A percentile compares a stretch with the other conserved stretches of the same genome.
Evolutionary conservation across 1,140 invertebrate genomes (phyloP).

Genomic region (Alviniconcha marisindica): DNA sequence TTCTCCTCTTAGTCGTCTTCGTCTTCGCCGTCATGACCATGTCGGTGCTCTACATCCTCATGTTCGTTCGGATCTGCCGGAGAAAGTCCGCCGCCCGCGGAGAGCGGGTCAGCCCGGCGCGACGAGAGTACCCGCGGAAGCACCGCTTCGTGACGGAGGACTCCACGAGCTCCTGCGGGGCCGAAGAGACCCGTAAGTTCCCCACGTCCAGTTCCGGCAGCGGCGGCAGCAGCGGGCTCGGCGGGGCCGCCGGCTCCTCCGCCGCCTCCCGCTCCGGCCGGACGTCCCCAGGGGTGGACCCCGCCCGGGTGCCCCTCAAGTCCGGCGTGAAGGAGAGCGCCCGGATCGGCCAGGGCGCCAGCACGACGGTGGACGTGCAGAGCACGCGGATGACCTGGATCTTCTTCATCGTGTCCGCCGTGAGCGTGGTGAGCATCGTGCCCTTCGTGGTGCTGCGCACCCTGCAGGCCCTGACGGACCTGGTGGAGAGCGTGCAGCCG

Average conservation of each 20-base stretch:
- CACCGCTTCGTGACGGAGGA: conserved; percentile 41
- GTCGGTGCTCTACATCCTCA: conserved; percentile 28
- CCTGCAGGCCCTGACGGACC: conserved; percentile 1
- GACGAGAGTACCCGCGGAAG: conserved; percentile 27
- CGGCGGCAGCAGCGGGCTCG: not conserved
- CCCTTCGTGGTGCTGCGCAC: not conserved
- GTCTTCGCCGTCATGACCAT: not conserved
- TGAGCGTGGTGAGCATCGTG: not conserved
- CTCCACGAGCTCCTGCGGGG: conserved; percentile 28
- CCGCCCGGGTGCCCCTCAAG: conserved; percentile 15
- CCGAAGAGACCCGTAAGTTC: conserved; percentile 2
- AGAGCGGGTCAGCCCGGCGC: conserved; percentile 21
- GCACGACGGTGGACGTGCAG: conserved; percentile 38
- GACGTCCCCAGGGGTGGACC: conserved; percentile 15
- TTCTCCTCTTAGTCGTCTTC: conserved; percentile 15
- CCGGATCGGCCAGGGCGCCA: conserved; percentile 28
- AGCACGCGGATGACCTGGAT: conserved; percentile 36
- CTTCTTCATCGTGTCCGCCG: conserved; percentile 19
- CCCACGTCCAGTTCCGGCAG: not conserved
- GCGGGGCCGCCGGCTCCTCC: not conserved
- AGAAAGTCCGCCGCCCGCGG: conserved; percentile 4
- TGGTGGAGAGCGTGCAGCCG: conserved; percentile 15
- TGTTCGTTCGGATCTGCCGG: conserved; percentile 27
- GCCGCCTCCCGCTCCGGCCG: conserved; percentile 8
- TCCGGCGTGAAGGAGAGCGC: conserved; percentile 38